Percentiles rank a stretch among this genome's conserved stretches.
phyloP scores from a whole-genome alignment of 2,888 invertebrate species.

The Metellina segmentata region DNA sequence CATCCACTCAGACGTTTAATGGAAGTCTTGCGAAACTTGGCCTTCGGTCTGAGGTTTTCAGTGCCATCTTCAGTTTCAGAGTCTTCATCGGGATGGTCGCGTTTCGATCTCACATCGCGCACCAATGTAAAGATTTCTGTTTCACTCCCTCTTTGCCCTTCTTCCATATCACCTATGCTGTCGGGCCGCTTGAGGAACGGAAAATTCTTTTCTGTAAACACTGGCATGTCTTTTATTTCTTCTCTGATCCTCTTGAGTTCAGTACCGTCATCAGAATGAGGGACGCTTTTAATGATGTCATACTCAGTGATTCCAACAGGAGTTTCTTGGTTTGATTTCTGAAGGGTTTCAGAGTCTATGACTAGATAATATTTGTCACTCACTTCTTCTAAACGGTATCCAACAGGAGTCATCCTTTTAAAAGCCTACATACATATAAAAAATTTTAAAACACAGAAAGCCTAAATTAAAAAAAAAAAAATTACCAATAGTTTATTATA shows the following conservation, averaged over 20 bases:
- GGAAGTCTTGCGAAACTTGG: conserved; percentile 41
- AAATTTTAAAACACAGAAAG: neutral
- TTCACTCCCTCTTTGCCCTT: conserved; percentile 24
- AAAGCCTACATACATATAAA: conserved; percentile 82
- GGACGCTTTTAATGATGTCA: conserved; percentile 73
- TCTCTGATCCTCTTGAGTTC: conserved; percentile 67
- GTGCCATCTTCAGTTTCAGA: conserved; percentile 73
- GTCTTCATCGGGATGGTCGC: conserved; percentile 46
- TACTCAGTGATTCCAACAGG: conserved; percentile 34
- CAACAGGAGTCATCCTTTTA: conserved; percentile 83
- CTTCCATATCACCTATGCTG: neutral
- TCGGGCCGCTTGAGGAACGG: neutral
- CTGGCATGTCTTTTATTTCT: conserved; percentile 48
- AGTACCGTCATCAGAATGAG: conserved; percentile 76
- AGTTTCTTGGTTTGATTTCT: conserved; percentile 21
- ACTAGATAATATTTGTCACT: conserved; percentile 85
- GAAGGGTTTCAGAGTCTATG: conserved; percentile 79
- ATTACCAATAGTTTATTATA: neutral
- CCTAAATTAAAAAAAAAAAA: neutral
- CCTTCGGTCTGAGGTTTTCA: conserved; percentile 21
- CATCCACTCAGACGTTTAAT: conserved; percentile 32
- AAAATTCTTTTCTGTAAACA: conserved; percentile 43
- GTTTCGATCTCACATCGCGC: conserved; percentile 23
- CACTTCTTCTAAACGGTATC: conserved; percentile 84
- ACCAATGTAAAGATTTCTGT: conserved; percentile 31